Evolutionary conservation across 2,113 vertebrate genomes (phyloP), one percentile per base, ranked within the genome.

Genomic region (Noturus placidus): DNA sequence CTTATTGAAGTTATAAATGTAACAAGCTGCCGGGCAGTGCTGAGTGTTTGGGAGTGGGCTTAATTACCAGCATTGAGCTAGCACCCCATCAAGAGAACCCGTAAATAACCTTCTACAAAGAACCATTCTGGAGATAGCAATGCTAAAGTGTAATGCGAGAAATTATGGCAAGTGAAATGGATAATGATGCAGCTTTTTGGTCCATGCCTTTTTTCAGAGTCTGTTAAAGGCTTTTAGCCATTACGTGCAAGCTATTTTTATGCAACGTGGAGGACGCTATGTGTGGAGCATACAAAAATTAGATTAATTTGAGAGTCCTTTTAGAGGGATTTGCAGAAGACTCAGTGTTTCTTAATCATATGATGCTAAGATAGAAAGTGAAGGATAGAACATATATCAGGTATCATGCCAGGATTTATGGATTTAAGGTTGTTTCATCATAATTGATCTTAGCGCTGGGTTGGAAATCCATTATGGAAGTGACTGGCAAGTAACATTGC

Each of bases 1-100:
- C 74, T 90, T 88, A 89, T 70, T 83, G 46, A 70, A 52, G 54
- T 77, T 86, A 87, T 72, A 89, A 90, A 89, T 87, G 87, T 72
- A 56, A 30, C 22, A 33, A 76, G 46, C 81, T 76, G 84, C 82
- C 79, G 35, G 77, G 63, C 83, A 30, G 72, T 83, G 77, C 25
- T 85, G 86, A 72, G 56, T 57, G 27, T 87, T 61, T 84, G n/a
- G 81, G 54, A 72, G 22, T 72, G 79, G 80, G 82, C n/a, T 76
- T 82, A 56, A 89, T 90, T 88, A 70, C 72, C 69, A 84, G 52
- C 76, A 52, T 42, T 84, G 33, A 85, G 17, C 70, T 86, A 87
- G 79, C 69, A 87, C 65, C 46, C 72, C 79, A 38, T 67, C 56
- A 88, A 35, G n/a, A 65, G 65, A 82, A 7, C 78, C 85, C 65